Evolutionary conservation across 2,113 vertebrate genomes (phyloP).

Genomic region (Paraplagusia blochii): DNA sequence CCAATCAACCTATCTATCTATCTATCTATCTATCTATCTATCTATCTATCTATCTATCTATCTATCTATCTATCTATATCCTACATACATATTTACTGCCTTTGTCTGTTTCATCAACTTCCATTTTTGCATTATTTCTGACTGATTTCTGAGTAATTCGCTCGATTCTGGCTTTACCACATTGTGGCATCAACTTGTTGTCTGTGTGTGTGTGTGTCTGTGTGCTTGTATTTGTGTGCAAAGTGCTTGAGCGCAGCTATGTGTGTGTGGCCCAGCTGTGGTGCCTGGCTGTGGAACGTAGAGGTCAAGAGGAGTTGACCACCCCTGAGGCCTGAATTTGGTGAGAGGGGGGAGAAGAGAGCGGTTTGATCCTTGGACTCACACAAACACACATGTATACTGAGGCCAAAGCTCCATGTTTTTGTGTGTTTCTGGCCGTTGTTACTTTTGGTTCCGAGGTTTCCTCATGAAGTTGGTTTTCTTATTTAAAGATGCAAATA

Average conservation of each 20-base stretch:
- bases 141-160: background rate
- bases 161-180: constrained; percentile 5
- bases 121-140: background rate
- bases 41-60: background rate
- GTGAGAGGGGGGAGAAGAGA: constrained; percentile 34
- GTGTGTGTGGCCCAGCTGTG: constrained; percentile 47
- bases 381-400: constrained; percentile 25
- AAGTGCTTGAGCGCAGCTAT: too few relatives aligned
- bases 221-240: constrained; percentile 5
- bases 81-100: background rate
- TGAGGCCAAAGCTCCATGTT: background rate
- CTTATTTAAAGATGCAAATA: too few relatives aligned
- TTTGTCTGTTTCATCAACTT: background rate
- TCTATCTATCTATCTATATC: too few relatives aligned
- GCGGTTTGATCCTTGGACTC: constrained; percentile 26
- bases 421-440: background rate
- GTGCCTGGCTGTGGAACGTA: constrained; percentile 65
- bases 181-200: constrained; percentile 22
- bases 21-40: too few relatives aligned
- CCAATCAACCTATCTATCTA: too few relatives aligned
- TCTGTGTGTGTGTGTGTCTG: constrained; percentile 12
- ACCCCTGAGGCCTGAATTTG: constrained; percentile 62
- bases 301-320: constrained; percentile 73
- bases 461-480: too few relatives aligned
- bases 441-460: background rate